Percentiles rank a stretch among this genome's conserved stretches.
phyloP scores from a whole-genome alignment of 2,797 vertebrate species.

The Eulemur coronatus region DNA sequence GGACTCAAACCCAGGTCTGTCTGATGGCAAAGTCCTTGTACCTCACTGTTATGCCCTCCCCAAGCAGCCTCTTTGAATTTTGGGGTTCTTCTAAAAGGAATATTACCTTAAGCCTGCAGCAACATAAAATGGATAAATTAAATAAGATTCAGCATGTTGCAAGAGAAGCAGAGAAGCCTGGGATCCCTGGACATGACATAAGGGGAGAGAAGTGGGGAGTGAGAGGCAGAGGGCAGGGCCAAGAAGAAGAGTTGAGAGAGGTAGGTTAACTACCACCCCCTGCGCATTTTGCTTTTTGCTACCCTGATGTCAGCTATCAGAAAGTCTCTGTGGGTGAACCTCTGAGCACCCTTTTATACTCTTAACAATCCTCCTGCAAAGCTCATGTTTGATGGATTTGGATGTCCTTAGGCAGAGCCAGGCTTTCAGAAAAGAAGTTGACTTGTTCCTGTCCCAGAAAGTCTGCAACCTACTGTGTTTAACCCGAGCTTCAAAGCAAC shows the following conservation, averaged over 20 bases:
- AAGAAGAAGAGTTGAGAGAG: not conserved
- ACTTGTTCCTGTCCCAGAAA: not conserved
- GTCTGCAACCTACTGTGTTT: not conserved
- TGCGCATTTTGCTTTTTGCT: not conserved
- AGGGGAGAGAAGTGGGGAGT: not conserved
- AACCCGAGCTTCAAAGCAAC: not conserved
- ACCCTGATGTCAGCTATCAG: not conserved
- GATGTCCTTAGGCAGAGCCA: not conserved
- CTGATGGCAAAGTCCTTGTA: not conserved
- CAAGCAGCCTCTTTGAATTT: not conserved
- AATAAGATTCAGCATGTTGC: not conserved
- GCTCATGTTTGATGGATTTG: not conserved
- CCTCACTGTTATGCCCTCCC: not conserved
- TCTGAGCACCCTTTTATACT: not conserved
- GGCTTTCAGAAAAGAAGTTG: conserved; percentile 9
- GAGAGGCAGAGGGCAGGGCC: not conserved
- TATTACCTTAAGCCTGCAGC: not conserved
- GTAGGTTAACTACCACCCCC: not conserved
- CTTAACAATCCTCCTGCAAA: not conserved
- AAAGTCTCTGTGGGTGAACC: not conserved
- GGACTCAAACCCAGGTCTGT: not conserved
- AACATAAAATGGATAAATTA: not conserved
- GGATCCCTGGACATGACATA: not conserved
- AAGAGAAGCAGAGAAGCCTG: not conserved
- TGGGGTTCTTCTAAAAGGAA: not conserved